A percentile compares a stretch with the other conserved stretches of the same genome.
Evolutionary conservation across 2,797 vertebrate genomes (phyloP).

Genomic region (Ctenochaetus hawaiiensis): DNA sequence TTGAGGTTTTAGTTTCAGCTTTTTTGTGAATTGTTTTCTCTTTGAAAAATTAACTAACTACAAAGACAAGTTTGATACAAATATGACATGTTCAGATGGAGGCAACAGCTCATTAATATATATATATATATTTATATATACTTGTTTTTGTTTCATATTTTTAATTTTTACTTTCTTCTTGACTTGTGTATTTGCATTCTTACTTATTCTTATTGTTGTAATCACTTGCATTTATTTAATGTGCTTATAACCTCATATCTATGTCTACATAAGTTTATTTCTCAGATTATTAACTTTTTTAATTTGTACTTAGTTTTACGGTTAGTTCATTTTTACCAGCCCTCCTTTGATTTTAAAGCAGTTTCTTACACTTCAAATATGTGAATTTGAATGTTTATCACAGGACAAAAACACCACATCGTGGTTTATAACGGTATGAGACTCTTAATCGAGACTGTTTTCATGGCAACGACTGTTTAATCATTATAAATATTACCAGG

Average conservation of each 20-base stretch:
- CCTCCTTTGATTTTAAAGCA: neutral
- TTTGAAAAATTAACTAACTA: too few species aligned
- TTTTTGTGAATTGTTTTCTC: neutral
- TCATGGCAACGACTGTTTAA: neutral
- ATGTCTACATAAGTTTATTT: too few species aligned
- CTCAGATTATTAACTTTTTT: neutral
- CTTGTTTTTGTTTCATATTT: neutral
- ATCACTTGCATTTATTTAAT: constrained; percentile 1
- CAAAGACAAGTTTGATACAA: neutral
- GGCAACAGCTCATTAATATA: neutral
- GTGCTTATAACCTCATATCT: neutral
- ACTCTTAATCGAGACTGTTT: too few species aligned
- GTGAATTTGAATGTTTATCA: neutral
- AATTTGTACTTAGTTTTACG: neutral
- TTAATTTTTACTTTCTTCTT: neutral
- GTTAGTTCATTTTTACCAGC: too few species aligned
- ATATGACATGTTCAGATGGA: neutral
- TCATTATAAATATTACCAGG: neutral
- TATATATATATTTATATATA: neutral
- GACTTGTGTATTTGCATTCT: neutral
- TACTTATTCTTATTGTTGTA: neutral
- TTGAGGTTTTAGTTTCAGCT: constrained; percentile 1
- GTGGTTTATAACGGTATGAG: neutral
- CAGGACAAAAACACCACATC: neutral
- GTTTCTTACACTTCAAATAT: neutral